Evolutionary conservation across 2,113 vertebrate genomes (phyloP).

Genomic region (Corythaixoides concolor): DNA sequence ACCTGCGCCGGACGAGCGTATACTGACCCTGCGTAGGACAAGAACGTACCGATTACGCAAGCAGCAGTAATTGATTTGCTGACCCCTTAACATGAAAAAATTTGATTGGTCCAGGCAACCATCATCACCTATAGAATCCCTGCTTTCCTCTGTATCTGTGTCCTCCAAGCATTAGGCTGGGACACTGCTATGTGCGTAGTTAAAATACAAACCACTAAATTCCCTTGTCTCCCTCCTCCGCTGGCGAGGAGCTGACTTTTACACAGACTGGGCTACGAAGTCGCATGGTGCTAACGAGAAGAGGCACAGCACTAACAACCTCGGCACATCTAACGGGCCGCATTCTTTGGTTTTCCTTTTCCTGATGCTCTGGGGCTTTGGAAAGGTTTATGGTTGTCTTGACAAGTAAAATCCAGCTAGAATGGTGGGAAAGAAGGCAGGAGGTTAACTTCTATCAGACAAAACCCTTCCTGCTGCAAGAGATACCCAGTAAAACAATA

Average conservation of each 20-base stretch:
- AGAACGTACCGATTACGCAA: accelerated
- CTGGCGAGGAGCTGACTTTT: background rate
- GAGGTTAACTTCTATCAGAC: background rate
- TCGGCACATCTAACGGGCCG: background rate
- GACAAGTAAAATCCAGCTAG: background rate
- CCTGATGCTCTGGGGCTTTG: background rate
- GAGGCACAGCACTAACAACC: background rate
- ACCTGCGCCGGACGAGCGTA: accelerated
- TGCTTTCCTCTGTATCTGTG: background rate
- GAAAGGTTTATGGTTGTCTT: accelerated
- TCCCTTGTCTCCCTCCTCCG: background rate
- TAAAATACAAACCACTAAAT: background rate
- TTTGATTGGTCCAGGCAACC: background rate
- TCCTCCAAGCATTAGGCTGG: no score
- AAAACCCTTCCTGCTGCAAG: background rate
- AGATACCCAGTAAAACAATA: background rate
- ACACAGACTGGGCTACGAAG: background rate
- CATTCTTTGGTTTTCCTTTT: background rate
- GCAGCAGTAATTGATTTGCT: background rate
- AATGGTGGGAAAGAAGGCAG: background rate
- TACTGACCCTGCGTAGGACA: background rate
- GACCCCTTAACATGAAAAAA: background rate
- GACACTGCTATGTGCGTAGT: background rate
- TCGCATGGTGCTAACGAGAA: background rate
- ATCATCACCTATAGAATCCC: background rate